A percentile compares a stretch with the other conserved stretches of the same genome.
phyloP scores from a whole-genome alignment of 1,140 invertebrate species.

The Venturia canescens region DNA sequence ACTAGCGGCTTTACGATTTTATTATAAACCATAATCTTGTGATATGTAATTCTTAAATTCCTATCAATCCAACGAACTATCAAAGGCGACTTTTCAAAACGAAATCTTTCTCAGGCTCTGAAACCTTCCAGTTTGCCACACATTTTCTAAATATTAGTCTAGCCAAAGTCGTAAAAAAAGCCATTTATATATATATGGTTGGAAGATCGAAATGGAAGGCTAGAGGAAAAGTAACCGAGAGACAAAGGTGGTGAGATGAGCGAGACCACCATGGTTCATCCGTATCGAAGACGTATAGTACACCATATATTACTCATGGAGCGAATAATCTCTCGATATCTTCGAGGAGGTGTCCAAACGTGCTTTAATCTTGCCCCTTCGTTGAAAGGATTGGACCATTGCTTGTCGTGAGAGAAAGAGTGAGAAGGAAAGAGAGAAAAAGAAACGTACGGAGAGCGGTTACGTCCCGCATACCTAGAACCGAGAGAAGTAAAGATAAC shows the following conservation, averaged over 20 bases:
- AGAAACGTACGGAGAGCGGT: slow-evolving; percentile 10
- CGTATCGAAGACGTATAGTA: slow-evolving; percentile 2
- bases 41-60: too few relatives aligned
- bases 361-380: slow-evolving; percentile 62
- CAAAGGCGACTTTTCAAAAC: too few relatives aligned
- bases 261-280: slow-evolving; percentile 33
- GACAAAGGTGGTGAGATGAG: background rate
- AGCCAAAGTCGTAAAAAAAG: too few relatives aligned
- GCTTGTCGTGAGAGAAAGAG: slow-evolving; percentile 28
- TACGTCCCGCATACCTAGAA: slow-evolving; percentile 59
- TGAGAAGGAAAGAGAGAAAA: background rate
- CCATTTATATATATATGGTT: background rate
- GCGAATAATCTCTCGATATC: slow-evolving; percentile 44
- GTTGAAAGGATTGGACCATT: slow-evolving; percentile 63
- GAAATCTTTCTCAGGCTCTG: too few relatives aligned
- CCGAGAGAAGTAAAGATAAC: slow-evolving; percentile 63
- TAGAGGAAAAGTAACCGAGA: background rate
- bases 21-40: too few relatives aligned
- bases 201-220: slow-evolving; percentile 32
- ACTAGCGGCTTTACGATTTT: too few relatives aligned
- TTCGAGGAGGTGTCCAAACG: slow-evolving; percentile 59
- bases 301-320: slow-evolving; percentile 45
- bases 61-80: too few relatives aligned
- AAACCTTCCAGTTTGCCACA: too few relatives aligned
- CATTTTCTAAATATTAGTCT: too few relatives aligned